Evolutionary conservation across 2,113 vertebrate genomes (phyloP), one percentile per base, ranked within the genome.

Genomic region (Colaptes auratus): DNA sequence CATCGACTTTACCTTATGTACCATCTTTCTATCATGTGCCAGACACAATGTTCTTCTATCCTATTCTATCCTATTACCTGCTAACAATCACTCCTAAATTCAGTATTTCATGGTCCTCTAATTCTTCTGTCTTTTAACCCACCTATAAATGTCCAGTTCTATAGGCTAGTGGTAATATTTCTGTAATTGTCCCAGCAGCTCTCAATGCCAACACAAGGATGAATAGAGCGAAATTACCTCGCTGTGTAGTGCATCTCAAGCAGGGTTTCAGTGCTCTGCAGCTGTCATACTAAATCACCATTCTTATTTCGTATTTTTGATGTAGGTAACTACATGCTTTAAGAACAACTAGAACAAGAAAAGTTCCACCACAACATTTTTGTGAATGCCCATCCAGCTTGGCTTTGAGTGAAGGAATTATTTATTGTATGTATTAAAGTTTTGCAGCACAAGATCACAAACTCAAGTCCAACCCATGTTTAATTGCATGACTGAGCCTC

Each of bases 111-210:
- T 5, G 80, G 79, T 46, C 46, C 56, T 44, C 69, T 86, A 94
- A 88, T 74, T 88, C 79, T 90, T 69, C 52, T 83, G 79, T 71
- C 72, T 95, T 91, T 90, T 76, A 93, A 56, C 15, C 46, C 73
- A 52, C 44, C 39, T 71, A 77, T 86, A 86, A 91, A 90, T 39
- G 86, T 77, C 86, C 21, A 20, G 48, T 67, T 90, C 65, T 46
- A 63, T 15, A 60, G 61, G 28, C 19, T 63, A 80, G 18, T 33
- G 17, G 59, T 46, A 76, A 7, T 87, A 92, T 82, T 88, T 88
- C 52, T 94, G 0, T 86, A 76, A 93, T 67, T 70, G 66, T 60
- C 46, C 44, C 50, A 75, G 77, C 50, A 91, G 74, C 33, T 83
- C 63, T 91, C 66, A 72, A 6, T 44, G 44, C 25, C 66, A 81